A percentile compares a stretch with the other conserved stretches of the same genome.
phyloP scores from a whole-genome alignment of 2,797 vertebrate genomes.

The Clarias pachynema region DNA sequence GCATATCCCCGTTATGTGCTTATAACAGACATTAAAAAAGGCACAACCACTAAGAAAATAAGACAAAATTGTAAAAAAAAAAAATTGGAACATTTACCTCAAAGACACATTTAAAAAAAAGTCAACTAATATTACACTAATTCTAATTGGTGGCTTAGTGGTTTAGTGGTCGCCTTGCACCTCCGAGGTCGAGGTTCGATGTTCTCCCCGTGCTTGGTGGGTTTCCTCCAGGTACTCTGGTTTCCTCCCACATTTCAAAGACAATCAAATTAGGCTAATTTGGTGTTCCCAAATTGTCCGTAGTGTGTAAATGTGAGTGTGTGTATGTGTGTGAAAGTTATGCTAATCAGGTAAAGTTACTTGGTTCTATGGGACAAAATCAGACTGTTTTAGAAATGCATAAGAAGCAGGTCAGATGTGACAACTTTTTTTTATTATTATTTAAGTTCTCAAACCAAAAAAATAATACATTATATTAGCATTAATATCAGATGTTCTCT shows the following conservation, averaged over 20 bases:
- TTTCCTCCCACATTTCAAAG: no score
- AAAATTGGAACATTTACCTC: slow-evolving; percentile 8
- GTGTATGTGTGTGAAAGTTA: not conserved
- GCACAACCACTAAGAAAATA: not conserved
- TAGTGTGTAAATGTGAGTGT: no score
- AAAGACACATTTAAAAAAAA: not conserved
- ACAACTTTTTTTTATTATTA: not conserved
- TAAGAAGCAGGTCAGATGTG: not conserved
- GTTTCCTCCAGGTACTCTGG: no score
- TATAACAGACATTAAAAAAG: not conserved
- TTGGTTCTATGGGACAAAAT: not conserved
- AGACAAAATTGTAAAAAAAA: not conserved
- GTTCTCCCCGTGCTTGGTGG: no score
- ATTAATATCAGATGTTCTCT: slow-evolving; percentile 6
- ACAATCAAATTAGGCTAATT: no score
- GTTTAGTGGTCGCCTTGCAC: no score
- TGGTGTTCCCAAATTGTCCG: no score
- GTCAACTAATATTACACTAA: not conserved
- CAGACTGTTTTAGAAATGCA: not conserved
- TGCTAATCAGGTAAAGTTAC: not conserved
- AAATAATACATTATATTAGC: slow-evolving; percentile 23
- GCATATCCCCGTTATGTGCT: not conserved
- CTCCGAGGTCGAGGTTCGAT: no score
- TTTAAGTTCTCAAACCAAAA: slow-evolving; percentile 13
- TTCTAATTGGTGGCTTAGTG: not conserved